Evolutionary conservation across 2,888 invertebrate genomes (phyloP).

Genomic region (Nebria brevicollis): DNA sequence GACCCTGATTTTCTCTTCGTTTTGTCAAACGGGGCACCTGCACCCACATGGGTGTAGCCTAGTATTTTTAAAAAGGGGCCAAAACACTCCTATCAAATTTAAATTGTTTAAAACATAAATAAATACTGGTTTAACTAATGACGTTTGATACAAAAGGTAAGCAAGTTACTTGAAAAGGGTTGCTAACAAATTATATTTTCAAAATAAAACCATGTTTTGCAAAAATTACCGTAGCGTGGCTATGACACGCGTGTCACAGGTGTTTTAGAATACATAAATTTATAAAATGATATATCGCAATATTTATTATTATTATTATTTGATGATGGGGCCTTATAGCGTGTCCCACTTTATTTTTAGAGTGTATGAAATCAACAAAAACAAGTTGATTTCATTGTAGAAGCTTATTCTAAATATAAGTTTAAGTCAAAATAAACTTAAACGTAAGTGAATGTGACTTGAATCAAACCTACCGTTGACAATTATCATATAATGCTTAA

Average conservation of each 20-base stretch:
- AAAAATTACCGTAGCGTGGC: too few species aligned
- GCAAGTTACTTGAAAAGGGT: too few species aligned
- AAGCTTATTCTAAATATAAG: not conserved
- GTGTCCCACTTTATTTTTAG: not conserved
- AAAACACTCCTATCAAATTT: not conserved
- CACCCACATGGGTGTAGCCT: not conserved
- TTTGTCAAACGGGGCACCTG: constrained; percentile 1
- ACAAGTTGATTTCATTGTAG: not conserved
- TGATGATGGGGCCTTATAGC: not conserved
- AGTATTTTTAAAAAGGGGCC: not conserved
- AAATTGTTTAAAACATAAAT: not conserved
- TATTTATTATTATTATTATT: too few species aligned
- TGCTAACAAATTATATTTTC: too few species aligned
- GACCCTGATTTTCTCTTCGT: not conserved
- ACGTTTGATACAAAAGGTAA: too few species aligned
- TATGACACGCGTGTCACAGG: too few species aligned
- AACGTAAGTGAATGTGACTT: not conserved
- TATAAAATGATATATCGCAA: too few species aligned
- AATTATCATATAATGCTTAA: not conserved
- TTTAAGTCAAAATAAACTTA: not conserved
- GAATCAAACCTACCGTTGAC: not conserved
- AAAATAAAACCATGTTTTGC: too few species aligned
- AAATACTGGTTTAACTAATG: too few species aligned
- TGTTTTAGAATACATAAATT: too few species aligned
- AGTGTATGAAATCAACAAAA: not conserved